phyloP scores from a whole-genome alignment of 2,797 vertebrate genomes.

The Mormyrops attenuatus region DNA sequence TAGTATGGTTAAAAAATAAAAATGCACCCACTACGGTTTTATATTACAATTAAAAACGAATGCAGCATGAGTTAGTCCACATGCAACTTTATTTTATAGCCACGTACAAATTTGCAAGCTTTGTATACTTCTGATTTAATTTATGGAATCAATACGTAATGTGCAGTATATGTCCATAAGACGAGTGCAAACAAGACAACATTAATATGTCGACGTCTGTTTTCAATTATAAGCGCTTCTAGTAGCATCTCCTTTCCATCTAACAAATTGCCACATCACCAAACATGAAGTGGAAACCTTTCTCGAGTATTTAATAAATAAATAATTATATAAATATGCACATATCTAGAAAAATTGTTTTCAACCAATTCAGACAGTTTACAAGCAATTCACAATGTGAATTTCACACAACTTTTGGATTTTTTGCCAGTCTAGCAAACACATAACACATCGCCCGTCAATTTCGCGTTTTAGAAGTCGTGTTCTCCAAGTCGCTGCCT shows the following conservation, averaged over 20 bases:
- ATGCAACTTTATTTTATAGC: neutral
- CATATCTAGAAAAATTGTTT: neutral
- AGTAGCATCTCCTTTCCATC: neutral
- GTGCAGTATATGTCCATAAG: neutral
- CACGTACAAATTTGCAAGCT: neutral
- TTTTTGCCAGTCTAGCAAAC: neutral
- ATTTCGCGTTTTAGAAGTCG: neutral
- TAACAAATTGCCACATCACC: constrained; percentile 25
- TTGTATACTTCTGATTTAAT: neutral
- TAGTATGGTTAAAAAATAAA: neutral
- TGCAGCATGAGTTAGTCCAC: neutral
- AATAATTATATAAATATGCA: neutral
- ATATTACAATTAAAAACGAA: neutral
- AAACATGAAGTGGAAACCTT: neutral
- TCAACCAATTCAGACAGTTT: neutral
- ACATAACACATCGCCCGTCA: neutral
- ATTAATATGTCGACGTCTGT: neutral
- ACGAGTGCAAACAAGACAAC: neutral
- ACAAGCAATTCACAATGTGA: neutral
- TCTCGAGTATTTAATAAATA: neutral
- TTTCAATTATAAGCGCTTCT: neutral
- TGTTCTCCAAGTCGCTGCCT: neutral
- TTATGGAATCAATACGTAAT: neutral
- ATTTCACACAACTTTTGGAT: neutral
- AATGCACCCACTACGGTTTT: neutral